Evolutionary conservation across 2,113 vertebrate species (phyloP), one percentile per base, ranked within the genome.

Genomic region (Nymphicus hollandicus): DNA sequence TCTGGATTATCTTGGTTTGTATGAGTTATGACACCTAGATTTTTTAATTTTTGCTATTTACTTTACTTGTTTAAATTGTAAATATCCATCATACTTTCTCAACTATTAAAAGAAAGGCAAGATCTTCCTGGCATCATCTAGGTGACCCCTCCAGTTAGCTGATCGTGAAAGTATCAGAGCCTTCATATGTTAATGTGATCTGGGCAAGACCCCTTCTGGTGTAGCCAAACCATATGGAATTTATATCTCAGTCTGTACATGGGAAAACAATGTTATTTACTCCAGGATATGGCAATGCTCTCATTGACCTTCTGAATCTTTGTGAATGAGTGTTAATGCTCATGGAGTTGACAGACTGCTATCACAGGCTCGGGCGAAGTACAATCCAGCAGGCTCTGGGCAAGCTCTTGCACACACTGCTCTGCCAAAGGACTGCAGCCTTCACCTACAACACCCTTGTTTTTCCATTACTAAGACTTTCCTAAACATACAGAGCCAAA

Each of bases 391-490:
- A 78, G 64, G 88, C 92, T 96, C 93, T 97, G 95, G 60, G 96
- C 93, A 92, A 68, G 68, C 95, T 97, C 95, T 81, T 91, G 86
- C 77, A 91, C 93, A 83, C 83, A 0, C 90, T 93, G 65, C 93
- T 95, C 80, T 94, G 93, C 95, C 96, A 96, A 60, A 96, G 95
- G 65, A 86, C 91, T 96, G 96, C 95, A 96, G 86, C 65, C 88
- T 81, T 93, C 90, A 96, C 88, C 95, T 94, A 68, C 88, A 93
- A 29, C 92, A 68, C 72, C 91, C 91, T 88, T 93, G 69, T 92
- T 95, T 97, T 96, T 96, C 96, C 93, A 96, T 95, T 96, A 81
- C 86, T 68, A 68, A 95, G 82, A 46, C 50, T 95, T 94, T 93
- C 95, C 93, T 91, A 86, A 84, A 69, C 61, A 23, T 2, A 3